Conservation (phyloP, 2,797 vertebrate genomes). For the Babyrousa celebensis region DNA sequence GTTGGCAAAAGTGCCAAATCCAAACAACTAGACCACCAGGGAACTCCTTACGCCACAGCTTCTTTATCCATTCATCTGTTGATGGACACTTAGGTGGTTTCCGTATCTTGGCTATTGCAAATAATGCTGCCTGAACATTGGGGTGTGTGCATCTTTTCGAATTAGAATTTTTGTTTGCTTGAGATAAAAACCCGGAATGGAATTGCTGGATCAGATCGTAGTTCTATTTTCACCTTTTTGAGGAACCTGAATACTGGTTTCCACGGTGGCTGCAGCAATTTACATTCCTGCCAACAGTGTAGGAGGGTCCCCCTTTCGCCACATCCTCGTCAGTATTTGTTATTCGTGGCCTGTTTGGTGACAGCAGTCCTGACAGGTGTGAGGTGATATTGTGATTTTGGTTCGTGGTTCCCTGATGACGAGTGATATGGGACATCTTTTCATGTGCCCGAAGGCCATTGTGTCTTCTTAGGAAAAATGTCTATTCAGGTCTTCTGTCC, state of each 20-base stretch:
- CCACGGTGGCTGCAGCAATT: background rate
- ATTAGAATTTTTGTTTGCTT: background rate
- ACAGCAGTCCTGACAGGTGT: background rate
- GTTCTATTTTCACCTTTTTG: background rate
- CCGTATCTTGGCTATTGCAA: background rate
- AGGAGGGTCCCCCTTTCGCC: background rate
- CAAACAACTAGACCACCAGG: too few relatives aligned
- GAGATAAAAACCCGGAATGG: background rate
- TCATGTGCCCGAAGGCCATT: background rate
- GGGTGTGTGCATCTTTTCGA: background rate
- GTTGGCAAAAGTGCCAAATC: too few relatives aligned
- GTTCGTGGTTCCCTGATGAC: too few relatives aligned
- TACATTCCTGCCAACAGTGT: background rate
- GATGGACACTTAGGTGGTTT: background rate
- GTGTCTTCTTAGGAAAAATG: background rate
- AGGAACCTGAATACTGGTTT: background rate
- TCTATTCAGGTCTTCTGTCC: background rate
- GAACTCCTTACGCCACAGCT: background rate
- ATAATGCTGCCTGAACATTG: background rate
- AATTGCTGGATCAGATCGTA: background rate
- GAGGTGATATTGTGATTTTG: background rate
- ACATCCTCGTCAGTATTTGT: background rate
- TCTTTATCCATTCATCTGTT: background rate
- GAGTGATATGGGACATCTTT: background rate
- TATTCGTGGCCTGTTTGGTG: background rate